phyloP scores from a whole-genome alignment of 2,797 vertebrate species.

The Rhinogobio ventralis region DNA sequence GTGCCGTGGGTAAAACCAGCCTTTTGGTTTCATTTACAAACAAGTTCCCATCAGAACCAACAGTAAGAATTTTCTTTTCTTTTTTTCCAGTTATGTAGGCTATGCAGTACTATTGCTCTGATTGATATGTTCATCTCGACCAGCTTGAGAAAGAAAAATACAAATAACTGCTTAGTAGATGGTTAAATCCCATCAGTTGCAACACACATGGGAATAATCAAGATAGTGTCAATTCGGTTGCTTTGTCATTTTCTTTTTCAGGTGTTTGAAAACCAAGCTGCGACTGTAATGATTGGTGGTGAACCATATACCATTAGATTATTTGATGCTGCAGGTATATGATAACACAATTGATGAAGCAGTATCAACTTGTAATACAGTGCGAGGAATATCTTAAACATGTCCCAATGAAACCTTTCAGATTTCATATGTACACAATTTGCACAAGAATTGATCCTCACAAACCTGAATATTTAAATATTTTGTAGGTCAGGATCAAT shows the following conservation, averaged over 20 bases:
- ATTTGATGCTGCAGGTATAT: conserved; percentile 83
- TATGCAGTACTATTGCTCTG: neutral
- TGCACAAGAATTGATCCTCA: neutral
- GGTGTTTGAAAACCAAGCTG: conserved; percentile 85
- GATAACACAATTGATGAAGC: neutral
- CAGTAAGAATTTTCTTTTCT: conserved; percentile 73
- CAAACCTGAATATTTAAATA: conserved; percentile 8
- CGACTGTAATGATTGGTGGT: conserved; percentile 83
- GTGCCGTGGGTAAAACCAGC: conserved; percentile 85
- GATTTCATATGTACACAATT: neutral
- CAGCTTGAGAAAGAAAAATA: neutral
- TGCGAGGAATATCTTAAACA: neutral
- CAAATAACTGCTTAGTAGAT: neutral
- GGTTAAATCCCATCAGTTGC: neutral
- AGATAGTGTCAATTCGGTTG: neutral
- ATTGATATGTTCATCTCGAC: neutral
- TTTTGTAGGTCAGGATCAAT: conserved; percentile 79
- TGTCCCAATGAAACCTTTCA: neutral
- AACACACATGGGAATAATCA: neutral
- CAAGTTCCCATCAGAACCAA: conserved; percentile 84
- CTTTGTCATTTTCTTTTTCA: conserved; percentile 51
- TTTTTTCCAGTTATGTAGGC: neutral
- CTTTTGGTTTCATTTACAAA: conserved; percentile 86
- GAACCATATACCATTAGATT: conserved; percentile 83
- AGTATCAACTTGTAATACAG: neutral